Evolutionary conservation across 2,797 vertebrate genomes (phyloP), one percentile per base, ranked within the genome.

Genomic region (Loriculus beryllinus): DNA sequence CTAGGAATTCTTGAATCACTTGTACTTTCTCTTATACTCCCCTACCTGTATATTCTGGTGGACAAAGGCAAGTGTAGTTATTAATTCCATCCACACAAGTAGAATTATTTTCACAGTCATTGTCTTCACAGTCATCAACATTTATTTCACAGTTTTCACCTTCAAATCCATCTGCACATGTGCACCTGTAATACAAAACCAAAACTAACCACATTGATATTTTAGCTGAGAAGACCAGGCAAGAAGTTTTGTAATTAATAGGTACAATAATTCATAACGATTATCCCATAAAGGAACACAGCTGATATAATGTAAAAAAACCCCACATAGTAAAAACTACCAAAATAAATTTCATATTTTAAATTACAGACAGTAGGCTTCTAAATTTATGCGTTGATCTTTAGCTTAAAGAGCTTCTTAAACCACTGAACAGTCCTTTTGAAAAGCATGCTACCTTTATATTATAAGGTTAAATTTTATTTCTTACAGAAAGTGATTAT

Each of bases 21-120:
- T 82, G 8, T 57, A 51, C 25, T 86, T 90, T 76, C 63, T 77
- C n/a, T 77, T 78, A 78, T 42, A 93, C 28, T 82, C 97, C 94
- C 97, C 94, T 99, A 99, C 99, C 99, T 98, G 99, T 99, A 96
- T 99, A 99, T 96, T 99, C 99, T 64, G 98, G 98, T 19, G 99
- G 98, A 94, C 99, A 99, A 95, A 99, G 98, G 96, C 99, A 99
- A 1, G 99, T 99, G 96, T 99, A 99, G 98, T 99, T 99, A 97
- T 99, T 99, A 97, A 99, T 98, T 69, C 99, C 99, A 90, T 99
- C 99, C 2, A 99, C 96, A 42, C 99, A 99, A 9, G 99, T 99
- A 57, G 99, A 99, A 96, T 99, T 99, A 97, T 99, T 99, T 97
- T 99, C 99, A 85, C 99, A 99, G 97, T 99, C 99, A 68, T 99